Conservation (phyloP, 2,797 vertebrate species). For the Anableps anableps region DNA sequence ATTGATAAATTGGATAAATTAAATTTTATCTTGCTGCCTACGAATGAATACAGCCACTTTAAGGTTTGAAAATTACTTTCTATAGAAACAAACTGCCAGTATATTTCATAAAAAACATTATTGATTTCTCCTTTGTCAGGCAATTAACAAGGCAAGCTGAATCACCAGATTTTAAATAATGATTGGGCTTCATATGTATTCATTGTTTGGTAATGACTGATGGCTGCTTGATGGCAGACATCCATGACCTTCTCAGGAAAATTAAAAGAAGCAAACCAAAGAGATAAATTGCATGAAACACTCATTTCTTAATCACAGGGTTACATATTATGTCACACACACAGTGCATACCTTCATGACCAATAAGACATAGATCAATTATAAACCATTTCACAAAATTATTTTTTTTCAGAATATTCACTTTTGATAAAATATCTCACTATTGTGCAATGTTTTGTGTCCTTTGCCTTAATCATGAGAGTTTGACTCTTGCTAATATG, state of each 20-base stretch:
- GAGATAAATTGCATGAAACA: constrained; percentile 56
- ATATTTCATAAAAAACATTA: constrained; percentile 67
- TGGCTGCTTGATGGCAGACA: constrained; percentile 66
- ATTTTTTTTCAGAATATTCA: constrained; percentile 18
- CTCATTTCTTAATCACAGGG: constrained; percentile 61
- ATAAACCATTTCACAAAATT: constrained; percentile 33
- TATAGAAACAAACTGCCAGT: constrained; percentile 37
- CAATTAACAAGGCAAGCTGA: constrained; percentile 63
- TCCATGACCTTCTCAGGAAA: constrained; percentile 70
- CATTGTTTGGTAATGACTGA: constrained; percentile 68
- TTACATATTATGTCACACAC: constrained; percentile 52
- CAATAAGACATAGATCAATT: constrained; percentile 46
- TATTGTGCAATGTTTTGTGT: not conserved
- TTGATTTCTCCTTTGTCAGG: constrained; percentile 71
- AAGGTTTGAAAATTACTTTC: constrained; percentile 63
- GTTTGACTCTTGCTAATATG: not conserved
- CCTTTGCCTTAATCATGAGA: not conserved
- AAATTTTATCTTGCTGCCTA: constrained; percentile 64
- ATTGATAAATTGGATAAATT: constrained; percentile 64
- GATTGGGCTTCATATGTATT: constrained; percentile 68
- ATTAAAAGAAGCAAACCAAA: constrained; percentile 56
- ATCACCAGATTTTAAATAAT: constrained; percentile 67
- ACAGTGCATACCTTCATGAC: constrained; percentile 48
- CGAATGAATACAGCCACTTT: constrained; percentile 52
- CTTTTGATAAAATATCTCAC: not conserved